A percentile compares a stretch with the other conserved stretches of the same genome.
These are phyloP conservation scores for Dicentrarchus labrax DNA, from an alignment of 2,113 vertebrate genomes.

Conservation along the genomic window DNA sequence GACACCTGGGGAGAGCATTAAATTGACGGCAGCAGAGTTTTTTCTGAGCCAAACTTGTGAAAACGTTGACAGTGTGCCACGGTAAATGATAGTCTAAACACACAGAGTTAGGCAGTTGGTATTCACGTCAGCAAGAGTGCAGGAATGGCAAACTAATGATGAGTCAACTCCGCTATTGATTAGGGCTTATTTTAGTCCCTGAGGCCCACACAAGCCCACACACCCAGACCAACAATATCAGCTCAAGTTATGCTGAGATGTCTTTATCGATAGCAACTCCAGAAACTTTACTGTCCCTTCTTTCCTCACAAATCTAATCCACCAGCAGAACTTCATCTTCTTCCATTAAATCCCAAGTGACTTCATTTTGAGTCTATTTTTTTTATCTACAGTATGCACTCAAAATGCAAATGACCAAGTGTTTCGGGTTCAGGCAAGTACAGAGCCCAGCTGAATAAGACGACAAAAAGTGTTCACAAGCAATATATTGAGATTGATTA, in stretches of 20 bases:
- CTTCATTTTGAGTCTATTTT: constrained; percentile 49
- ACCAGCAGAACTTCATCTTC: constrained; percentile 43
- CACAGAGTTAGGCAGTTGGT: constrained; percentile 31
- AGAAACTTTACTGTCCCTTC: constrained; percentile 17
- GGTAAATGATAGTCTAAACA: constrained; percentile 36
- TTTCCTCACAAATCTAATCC: constrained; percentile 46
- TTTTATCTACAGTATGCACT: constrained; percentile 59
- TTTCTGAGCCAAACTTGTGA: constrained; percentile 28
- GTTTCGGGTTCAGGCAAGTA: constrained; percentile 26
- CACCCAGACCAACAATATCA: constrained; percentile 14
- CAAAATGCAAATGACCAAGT: constrained; percentile 69
- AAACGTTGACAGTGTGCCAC: constrained; percentile 38
- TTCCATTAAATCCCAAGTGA: constrained; percentile 61
- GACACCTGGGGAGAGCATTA: constrained; percentile 47
- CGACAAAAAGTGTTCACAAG: constrained; percentile 3
- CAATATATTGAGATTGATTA: constrained; percentile 16
- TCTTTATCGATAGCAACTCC: constrained; percentile 33
- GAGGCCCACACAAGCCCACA: constrained; percentile 29
- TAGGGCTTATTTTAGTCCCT: constrained; percentile 43
- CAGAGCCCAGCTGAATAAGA: constrained; percentile 1
- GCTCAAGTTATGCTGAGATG: constrained; percentile 15
- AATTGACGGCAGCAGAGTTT: constrained; percentile 33
- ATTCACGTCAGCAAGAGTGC: constrained; percentile 38
- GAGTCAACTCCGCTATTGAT: constrained; percentile 60
- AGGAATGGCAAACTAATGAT: constrained; percentile 47